Evolutionary conservation across 2,888 invertebrate genomes (phyloP).

Genomic region (Watsonalla cultraria): DNA sequence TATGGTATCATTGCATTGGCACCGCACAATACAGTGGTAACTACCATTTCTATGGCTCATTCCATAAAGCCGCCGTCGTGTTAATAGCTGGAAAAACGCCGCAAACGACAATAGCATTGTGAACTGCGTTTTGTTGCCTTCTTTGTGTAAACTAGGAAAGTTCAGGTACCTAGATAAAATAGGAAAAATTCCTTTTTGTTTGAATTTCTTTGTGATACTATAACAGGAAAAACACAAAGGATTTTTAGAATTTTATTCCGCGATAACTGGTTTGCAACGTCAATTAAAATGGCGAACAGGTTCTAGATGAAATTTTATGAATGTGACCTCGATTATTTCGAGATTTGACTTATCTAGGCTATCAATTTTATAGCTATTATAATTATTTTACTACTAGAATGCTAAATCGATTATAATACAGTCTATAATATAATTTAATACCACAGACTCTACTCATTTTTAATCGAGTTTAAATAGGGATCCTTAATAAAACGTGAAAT

Average conservation of each 20-base stretch:
- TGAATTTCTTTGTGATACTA: background rate
- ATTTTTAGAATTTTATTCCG: background rate
- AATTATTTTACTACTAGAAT: no score
- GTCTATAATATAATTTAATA: no score
- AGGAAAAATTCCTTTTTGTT: background rate
- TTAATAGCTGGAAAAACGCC: constrained; percentile 23
- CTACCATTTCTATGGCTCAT: constrained; percentile 21
- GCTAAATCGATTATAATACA: no score
- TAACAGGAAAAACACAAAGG: background rate
- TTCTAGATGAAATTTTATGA: background rate
- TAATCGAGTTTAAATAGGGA: no score
- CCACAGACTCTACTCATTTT: no score
- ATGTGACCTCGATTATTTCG: background rate
- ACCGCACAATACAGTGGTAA: constrained; percentile 13
- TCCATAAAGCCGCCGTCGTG: constrained; percentile 16
- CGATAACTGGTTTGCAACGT: background rate
- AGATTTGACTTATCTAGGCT: background rate
- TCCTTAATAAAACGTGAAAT: no score
- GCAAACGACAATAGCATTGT: constrained; percentile 7
- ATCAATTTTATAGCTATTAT: no score
- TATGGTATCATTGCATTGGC: constrained; percentile 7
- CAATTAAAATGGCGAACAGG: background rate
- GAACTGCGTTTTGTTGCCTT: constrained; percentile 1
- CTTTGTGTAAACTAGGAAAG: constrained; percentile 4
- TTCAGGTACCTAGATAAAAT: constrained; percentile 6